Evolutionary conservation across 2,888 invertebrate species (phyloP).

Genomic region (Atrina japonica): DNA sequence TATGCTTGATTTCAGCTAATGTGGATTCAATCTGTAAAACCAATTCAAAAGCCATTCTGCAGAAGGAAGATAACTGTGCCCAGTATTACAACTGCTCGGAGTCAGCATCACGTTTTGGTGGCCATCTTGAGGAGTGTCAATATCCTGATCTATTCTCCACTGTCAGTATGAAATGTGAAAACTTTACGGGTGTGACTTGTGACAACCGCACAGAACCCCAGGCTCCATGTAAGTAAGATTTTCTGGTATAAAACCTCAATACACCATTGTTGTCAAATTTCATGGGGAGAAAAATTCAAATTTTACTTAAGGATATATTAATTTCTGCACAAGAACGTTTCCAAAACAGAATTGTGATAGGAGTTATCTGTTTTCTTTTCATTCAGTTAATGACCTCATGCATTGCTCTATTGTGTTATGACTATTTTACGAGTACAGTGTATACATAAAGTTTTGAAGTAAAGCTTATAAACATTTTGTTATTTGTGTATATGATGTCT

Average conservation of each 20-base stretch:
- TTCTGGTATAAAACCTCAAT: no score
- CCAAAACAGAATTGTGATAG: no score
- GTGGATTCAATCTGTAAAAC: conserved; percentile 44
- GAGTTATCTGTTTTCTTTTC: no score
- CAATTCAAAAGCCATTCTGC: conserved; percentile 48
- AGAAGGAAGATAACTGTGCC: background rate
- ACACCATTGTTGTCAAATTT: no score
- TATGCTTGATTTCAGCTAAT: background rate
- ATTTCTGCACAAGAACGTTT: background rate
- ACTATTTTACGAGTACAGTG: no score
- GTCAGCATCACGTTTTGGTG: background rate
- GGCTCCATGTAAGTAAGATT: conserved; percentile 44
- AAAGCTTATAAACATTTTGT: no score
- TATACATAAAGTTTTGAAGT: no score
- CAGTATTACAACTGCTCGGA: conserved; percentile 46
- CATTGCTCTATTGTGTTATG: no score
- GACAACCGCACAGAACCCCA: conserved; percentile 33
- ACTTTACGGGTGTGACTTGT: conserved; percentile 30
- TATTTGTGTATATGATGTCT: no score
- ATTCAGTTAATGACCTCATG: no score
- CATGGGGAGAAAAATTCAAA: background rate
- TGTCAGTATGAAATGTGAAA: conserved; percentile 17
- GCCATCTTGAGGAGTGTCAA: conserved; percentile 17
- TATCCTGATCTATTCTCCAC: conserved; percentile 36
- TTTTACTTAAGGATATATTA: no score